Percentiles rank a stretch among this genome's conserved stretches.
phyloP scores from a whole-genome alignment of 2,797 vertebrate species.

The Pipistrellus pygmaeus region DNA sequence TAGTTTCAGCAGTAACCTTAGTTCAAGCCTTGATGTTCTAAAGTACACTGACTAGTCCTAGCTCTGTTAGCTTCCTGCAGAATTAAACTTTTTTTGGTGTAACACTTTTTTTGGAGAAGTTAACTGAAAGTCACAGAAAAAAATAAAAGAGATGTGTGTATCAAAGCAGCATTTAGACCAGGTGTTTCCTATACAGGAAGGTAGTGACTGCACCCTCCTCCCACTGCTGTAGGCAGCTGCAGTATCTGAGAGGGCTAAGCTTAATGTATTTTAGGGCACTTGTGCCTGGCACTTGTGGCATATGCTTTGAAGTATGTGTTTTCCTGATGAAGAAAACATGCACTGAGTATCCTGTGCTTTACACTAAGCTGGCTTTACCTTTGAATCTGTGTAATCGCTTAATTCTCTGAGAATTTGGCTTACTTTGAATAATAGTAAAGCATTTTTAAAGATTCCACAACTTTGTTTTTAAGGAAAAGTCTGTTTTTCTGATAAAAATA shows the following conservation, averaged over 20 bases:
- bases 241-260: background rate
- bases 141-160: background rate
- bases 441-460: constrained; percentile 21
- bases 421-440: constrained; percentile 48
- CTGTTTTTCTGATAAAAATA: constrained; percentile 44
- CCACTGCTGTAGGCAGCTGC: background rate
- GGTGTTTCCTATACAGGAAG: constrained; percentile 50
- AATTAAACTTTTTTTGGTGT: constrained; percentile 30
- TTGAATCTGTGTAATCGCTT: constrained; percentile 44
- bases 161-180: constrained; percentile 37
- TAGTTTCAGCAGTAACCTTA: constrained; percentile 16
- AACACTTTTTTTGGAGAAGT: constrained; percentile 27
- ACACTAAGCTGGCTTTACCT: background rate
- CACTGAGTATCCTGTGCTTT: background rate
- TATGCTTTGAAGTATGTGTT: constrained; percentile 43
- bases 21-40: constrained; percentile 29
- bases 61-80: constrained; percentile 39
- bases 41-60: constrained; percentile 34
- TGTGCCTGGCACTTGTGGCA: background rate
- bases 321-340: constrained; percentile 47
- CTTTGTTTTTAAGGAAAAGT: constrained; percentile 40
- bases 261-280: background rate
- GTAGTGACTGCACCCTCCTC: background rate
- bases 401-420: constrained; percentile 46
- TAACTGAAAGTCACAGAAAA: constrained; percentile 36